phyloP scores from a whole-genome alignment of 2,113 vertebrate genomes.

The Eudyptes chrysolophus region DNA sequence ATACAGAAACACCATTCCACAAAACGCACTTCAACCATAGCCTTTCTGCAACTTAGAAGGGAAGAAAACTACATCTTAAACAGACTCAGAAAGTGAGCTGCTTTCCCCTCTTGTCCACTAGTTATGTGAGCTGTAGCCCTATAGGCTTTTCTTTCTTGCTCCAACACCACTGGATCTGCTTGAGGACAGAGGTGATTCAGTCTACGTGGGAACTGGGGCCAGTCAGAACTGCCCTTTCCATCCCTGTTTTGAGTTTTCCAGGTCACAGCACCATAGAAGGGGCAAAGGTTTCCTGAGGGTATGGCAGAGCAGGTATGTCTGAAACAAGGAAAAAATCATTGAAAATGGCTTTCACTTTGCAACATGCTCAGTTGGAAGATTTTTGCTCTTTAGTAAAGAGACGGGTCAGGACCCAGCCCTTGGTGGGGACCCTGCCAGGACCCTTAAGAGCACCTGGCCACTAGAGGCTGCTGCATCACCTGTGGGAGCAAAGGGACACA shows the following conservation, averaged over 20 bases:
- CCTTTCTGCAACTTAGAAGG: neutral
- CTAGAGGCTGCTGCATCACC: neutral
- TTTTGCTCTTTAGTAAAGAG: neutral
- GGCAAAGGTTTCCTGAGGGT: neutral
- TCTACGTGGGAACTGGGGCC: neutral
- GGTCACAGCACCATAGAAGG: neutral
- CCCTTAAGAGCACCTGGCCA: neutral
- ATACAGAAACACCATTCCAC: neutral
- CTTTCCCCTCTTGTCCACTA: neutral
- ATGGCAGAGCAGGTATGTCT: neutral
- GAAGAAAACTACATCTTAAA: neutral
- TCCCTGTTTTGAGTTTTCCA: neutral
- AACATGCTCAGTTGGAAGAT: neutral
- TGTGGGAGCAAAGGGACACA: neutral
- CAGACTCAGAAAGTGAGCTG: neutral
- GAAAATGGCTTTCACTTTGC: neutral
- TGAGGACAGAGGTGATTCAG: neutral
- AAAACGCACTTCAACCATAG: neutral
- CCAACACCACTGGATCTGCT: neutral
- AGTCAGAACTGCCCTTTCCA: neutral
- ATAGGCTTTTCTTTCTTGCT: neutral
- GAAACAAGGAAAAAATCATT: neutral
- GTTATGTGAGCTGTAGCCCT: neutral
- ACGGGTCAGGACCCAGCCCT: neutral
- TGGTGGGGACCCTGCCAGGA: neutral